These are phyloP conservation scores for Archocentrus centrarchus DNA, from an alignment of 2,113 vertebrate genomes.

Conservation along the genomic window DNA sequence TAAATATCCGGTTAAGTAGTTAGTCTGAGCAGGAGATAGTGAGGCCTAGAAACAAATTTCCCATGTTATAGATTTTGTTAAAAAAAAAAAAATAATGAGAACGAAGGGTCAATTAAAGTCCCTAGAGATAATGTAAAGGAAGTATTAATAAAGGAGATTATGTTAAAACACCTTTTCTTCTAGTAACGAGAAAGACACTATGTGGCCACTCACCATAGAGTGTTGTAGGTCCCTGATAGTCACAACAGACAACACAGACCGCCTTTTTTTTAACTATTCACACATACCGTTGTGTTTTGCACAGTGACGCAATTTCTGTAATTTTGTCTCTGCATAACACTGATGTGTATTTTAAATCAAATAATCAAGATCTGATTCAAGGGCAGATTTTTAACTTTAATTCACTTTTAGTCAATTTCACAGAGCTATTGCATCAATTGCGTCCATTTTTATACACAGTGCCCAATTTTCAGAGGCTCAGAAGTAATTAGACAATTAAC, in stretches of 20 bases:
- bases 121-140: slow-evolving; percentile 6
- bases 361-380: not conserved
- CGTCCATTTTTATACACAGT: not conserved
- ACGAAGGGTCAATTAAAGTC: not conserved
- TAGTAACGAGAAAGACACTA: not conserved
- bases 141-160: not conserved
- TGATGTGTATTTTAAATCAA: not conserved
- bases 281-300: not conserved
- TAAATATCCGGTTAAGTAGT: slow-evolving; percentile 17
- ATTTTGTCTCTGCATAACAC: not conserved
- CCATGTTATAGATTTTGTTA: not conserved
- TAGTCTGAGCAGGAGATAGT: not conserved
- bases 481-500: not conserved
- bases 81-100: not conserved
- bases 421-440: not conserved
- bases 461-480: not conserved
- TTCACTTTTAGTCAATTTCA: not conserved
- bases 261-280: not conserved
- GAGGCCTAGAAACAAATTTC: not conserved
- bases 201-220: not conserved
- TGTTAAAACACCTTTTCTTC: slow-evolving; percentile 1
- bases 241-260: not conserved
- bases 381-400: not conserved
- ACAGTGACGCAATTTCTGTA: not conserved
- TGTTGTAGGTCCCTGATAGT: not conserved